Percentiles rank a stretch among this genome's conserved stretches.
phyloP scores from a whole-genome alignment of 2,888 invertebrate genomes.

The Blera fallax region DNA sequence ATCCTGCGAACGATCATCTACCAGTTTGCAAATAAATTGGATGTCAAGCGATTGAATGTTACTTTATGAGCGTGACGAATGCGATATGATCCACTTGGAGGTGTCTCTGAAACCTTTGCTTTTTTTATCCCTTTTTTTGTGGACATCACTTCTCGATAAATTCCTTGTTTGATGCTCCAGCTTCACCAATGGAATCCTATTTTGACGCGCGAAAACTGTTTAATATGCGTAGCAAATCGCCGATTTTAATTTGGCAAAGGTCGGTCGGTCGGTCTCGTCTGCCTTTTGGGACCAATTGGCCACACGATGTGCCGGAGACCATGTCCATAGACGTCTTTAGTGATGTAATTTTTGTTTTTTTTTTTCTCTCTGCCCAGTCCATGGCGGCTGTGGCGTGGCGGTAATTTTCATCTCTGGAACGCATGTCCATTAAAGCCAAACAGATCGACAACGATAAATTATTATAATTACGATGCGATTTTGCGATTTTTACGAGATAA shows the following conservation, averaged over 20 bases:
- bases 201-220: slow-evolving; percentile 7
- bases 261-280: background rate
- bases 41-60: background rate
- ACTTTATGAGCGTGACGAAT: background rate
- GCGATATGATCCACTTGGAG: background rate
- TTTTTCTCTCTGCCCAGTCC: background rate
- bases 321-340: slow-evolving; percentile 20
- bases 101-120: background rate
- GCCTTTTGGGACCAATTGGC: slow-evolving; percentile 29
- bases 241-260: slow-evolving; percentile 44
- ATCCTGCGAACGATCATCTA: too few species aligned
- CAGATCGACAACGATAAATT: slow-evolving; percentile 60
- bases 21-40: background rate
- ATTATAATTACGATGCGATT: slow-evolving; percentile 55
- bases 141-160: too few species aligned
- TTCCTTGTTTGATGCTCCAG: background rate
- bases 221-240: slow-evolving; percentile 31
- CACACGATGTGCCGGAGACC: slow-evolving; percentile 11
- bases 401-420: slow-evolving; percentile 44
- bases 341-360: slow-evolving; percentile 12
- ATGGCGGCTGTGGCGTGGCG: background rate
- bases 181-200: background rate
- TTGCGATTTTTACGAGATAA: slow-evolving; percentile 51
- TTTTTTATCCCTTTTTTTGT: background rate
- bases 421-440: slow-evolving; percentile 51